Conservation (phyloP, 1,140 invertebrate species). For the Bicyclus anynana region DNA sequence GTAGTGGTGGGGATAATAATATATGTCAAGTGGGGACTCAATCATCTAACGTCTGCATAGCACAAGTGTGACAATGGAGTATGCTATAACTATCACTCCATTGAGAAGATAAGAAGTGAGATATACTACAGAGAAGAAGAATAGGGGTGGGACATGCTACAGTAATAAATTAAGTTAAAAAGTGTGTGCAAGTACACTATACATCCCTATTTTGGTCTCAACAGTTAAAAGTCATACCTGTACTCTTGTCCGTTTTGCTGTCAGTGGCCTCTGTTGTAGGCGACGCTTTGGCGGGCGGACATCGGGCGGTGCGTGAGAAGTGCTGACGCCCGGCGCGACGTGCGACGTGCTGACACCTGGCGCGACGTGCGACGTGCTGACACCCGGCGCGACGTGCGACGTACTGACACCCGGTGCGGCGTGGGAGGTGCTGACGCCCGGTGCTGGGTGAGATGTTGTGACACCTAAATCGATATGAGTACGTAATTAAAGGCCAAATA, state of each 20-base stretch:
- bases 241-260: slow-evolving; percentile 56
- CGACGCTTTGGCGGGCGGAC: slow-evolving; percentile 52
- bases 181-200: too few relatives aligned
- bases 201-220: too few relatives aligned
- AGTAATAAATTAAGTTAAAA: too few relatives aligned
- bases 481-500: too few relatives aligned
- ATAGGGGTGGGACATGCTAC: too few relatives aligned
- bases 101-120: too few relatives aligned
- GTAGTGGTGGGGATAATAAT: too few relatives aligned
- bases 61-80: too few relatives aligned
- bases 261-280: slow-evolving; percentile 47
- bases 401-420: slow-evolving; percentile 37
- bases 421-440: background rate
- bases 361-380: slow-evolving; percentile 37
- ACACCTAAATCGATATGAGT: background rate
- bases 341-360: slow-evolving; percentile 37
- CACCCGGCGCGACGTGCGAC: slow-evolving; percentile 33
- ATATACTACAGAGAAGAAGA: too few relatives aligned
- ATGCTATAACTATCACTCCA: too few relatives aligned
- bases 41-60: too few relatives aligned
- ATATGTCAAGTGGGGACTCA: too few relatives aligned
- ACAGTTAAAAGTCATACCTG: slow-evolving; percentile 40
- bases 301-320: slow-evolving; percentile 36
- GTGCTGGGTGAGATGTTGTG: slow-evolving; percentile 3
- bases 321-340: slow-evolving; percentile 29